These are phyloP conservation scores for Amblyopsis hoosieri DNA, from an alignment of 2,797 vertebrate genomes.

Conservation along the genomic window DNA sequence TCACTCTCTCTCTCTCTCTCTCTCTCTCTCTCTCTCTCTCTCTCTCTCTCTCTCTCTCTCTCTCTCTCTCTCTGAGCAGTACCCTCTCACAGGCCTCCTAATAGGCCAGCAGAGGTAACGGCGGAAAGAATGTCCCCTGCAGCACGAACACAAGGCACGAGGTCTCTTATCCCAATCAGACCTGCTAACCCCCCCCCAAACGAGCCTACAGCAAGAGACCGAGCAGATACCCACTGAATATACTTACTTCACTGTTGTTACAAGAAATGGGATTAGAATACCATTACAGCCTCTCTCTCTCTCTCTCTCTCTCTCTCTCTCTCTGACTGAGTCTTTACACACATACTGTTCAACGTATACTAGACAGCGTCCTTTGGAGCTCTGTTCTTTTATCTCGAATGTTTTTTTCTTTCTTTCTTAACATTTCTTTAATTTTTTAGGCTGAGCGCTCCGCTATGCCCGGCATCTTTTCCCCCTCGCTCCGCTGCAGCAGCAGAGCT, in stretches of 20 bases:
- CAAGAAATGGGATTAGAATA: slow-evolving; percentile 36
- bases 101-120: slow-evolving; percentile 66
- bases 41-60: slow-evolving; percentile 5
- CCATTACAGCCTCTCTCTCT: slow-evolving; percentile 23
- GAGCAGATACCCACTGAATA: slow-evolving; percentile 40
- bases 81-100: slow-evolving; percentile 69
- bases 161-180: slow-evolving; percentile 40
- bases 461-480: slow-evolving; percentile 59
- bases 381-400: slow-evolving; percentile 46
- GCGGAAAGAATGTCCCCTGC: slow-evolving; percentile 60
- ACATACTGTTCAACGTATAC: slow-evolving; percentile 22
- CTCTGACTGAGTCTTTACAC: slow-evolving; percentile 40
- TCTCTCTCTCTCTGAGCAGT: slow-evolving; percentile 26
- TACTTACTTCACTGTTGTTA: slow-evolving; percentile 35
- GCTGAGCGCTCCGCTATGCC: slow-evolving; percentile 28
- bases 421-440: slow-evolving; percentile 20
- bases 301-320: slow-evolving; percentile 13
- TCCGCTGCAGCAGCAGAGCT: slow-evolving; percentile 79
- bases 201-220: slow-evolving; percentile 15
- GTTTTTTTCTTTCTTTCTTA: slow-evolving; percentile 21
- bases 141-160: slow-evolving; percentile 46
- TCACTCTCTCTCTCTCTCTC: no score
- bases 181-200: slow-evolving; percentile 27
- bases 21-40: no score
- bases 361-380: slow-evolving; percentile 36